Conservation (phyloP, 1,140 invertebrate species). For the Gryllus bimaculatus region DNA sequence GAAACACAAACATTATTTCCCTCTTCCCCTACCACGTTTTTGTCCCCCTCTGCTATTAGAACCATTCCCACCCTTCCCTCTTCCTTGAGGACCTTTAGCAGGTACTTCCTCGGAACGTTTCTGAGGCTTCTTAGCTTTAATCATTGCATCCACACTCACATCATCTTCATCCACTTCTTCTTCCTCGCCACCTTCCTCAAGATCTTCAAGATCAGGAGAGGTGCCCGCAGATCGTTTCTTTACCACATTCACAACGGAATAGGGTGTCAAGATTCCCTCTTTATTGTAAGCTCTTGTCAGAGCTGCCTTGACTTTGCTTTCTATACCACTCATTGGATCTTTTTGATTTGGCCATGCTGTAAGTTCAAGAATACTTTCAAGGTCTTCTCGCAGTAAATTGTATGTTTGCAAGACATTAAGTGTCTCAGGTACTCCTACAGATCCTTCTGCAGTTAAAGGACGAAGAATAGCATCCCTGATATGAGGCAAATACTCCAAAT, state of each 20-base stretch:
- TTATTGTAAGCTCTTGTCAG: conserved; percentile 53
- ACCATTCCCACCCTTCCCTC: neutral
- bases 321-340: conserved; percentile 64
- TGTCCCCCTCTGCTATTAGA: neutral
- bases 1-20: neutral
- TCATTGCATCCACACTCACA: conserved; percentile 17
- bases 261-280: conserved; percentile 38
- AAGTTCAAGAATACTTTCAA: conserved; percentile 78
- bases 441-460: conserved; percentile 59
- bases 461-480: conserved; percentile 59
- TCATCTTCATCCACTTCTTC: conserved; percentile 15
- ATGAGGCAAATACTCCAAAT: conserved; percentile 70
- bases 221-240: conserved; percentile 22
- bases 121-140: conserved; percentile 8
- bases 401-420: conserved; percentile 73
- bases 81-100: neutral
- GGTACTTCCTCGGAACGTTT: neutral
- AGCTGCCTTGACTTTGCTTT: conserved; percentile 66
- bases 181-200: conserved; percentile 7
- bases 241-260: conserved; percentile 32
- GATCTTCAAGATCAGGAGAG: conserved; percentile 7
- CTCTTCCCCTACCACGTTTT: neutral
- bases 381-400: conserved; percentile 79
- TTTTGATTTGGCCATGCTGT: conserved; percentile 70
- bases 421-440: conserved; percentile 61